Evolutionary conservation across 2,888 invertebrate genomes (phyloP).

Genomic region (Celastrina argiolus): DNA sequence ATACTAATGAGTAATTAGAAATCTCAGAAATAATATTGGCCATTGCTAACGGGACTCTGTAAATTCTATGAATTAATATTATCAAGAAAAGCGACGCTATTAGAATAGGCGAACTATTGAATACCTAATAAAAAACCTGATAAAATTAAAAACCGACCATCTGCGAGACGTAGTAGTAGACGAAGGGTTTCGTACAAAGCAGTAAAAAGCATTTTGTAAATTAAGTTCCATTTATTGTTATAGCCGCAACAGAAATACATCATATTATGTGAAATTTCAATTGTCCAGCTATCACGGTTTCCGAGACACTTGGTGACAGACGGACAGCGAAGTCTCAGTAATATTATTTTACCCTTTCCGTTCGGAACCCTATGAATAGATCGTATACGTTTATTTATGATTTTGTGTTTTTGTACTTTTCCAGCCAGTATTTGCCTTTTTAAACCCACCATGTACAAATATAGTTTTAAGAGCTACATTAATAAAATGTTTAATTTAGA

Average conservation of each 20-base stretch:
- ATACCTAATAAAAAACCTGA: neutral
- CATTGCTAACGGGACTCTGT: neutral
- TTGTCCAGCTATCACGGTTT: too few relatives aligned
- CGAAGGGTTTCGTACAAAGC: too few relatives aligned
- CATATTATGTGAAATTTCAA: too few relatives aligned
- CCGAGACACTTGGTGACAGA: too few relatives aligned
- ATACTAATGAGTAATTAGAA: conserved; percentile 25
- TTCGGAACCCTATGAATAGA: too few relatives aligned
- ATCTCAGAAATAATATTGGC: conserved; percentile 27
- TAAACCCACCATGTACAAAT: conserved; percentile 11
- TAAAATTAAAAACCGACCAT: too few relatives aligned
- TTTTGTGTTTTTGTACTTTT: neutral
- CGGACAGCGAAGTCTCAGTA: too few relatives aligned
- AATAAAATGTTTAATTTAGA: neutral
- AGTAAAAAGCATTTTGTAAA: too few relatives aligned
- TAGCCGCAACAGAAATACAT: too few relatives aligned
- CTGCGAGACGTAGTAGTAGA: too few relatives aligned
- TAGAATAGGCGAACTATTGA: neutral
- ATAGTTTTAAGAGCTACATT: neutral
- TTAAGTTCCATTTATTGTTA: too few relatives aligned
- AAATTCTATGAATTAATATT: neutral
- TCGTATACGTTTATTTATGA: neutral
- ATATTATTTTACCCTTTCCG: too few relatives aligned
- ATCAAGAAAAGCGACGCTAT: neutral
- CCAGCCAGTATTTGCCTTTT: conserved; percentile 20